A percentile compares a stretch with the other conserved stretches of the same genome.
These are phyloP conservation scores for Merops nubicus DNA, from an alignment of 2,113 vertebrate species.

Conservation along the genomic window DNA sequence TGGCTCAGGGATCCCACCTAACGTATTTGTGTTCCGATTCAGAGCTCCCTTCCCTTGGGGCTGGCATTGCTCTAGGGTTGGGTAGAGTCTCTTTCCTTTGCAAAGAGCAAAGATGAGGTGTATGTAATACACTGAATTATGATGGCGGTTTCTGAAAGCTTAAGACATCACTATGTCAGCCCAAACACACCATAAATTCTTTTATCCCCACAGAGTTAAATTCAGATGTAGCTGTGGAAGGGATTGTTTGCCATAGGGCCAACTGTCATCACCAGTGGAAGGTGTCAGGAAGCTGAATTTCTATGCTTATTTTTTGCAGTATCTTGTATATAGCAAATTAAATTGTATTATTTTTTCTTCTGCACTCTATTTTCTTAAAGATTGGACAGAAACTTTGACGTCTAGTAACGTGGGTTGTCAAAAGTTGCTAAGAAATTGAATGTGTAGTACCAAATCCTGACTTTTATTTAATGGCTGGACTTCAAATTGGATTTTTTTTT, in stretches of 20 bases:
- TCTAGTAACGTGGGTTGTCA: accelerated
- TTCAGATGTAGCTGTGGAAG: background rate
- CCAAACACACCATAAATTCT: background rate
- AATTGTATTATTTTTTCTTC: background rate
- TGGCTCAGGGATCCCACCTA: background rate
- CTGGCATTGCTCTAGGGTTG: background rate
- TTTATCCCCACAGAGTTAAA: background rate
- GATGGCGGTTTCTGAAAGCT: background rate
- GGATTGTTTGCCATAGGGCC: background rate
- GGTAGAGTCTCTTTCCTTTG: background rate
- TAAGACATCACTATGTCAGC: background rate
- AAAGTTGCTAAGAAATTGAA: background rate
- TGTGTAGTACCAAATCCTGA: background rate
- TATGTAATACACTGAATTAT: accelerated
- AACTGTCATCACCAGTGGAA: accelerated
- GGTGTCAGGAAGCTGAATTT: background rate
- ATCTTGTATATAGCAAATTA: background rate
- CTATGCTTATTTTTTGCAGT: background rate
- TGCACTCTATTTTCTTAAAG: background rate
- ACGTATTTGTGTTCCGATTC: background rate
- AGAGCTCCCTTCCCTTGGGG: background rate
- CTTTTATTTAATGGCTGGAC: background rate
- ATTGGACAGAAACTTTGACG: background rate
- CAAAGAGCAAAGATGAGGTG: background rate
- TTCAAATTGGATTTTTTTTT: background rate